phyloP scores from a whole-genome alignment of 2,113 vertebrate genomes.

The Azemiops feae region DNA sequence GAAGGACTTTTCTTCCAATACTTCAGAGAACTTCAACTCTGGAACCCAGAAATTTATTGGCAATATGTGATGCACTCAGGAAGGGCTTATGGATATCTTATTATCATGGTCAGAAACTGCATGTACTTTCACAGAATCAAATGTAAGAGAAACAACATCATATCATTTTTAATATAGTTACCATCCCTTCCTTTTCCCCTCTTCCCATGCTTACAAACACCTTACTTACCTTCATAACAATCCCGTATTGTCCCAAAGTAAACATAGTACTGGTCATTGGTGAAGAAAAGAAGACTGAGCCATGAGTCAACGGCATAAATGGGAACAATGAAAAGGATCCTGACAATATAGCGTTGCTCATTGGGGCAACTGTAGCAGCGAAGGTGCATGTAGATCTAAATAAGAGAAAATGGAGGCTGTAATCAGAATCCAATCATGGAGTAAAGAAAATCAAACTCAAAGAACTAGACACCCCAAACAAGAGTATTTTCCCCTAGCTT shows the following conservation, averaged over 20 bases:
- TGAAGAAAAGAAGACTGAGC: constrained; percentile 98
- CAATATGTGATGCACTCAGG: neutral
- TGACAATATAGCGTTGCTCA: constrained; percentile 92
- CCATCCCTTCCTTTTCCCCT: neutral
- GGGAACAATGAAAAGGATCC: constrained; percentile 96
- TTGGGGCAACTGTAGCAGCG: constrained; percentile 94
- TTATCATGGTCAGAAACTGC: neutral
- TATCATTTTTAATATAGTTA: neutral
- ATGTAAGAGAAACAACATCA: neutral
- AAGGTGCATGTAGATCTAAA: constrained; percentile 96
- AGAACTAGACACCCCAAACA: neutral
- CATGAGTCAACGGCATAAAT: constrained; percentile 97
- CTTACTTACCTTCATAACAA: constrained; percentile 96
- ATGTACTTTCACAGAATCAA: neutral
- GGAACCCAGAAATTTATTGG: neutral
- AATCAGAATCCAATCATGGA: neutral
- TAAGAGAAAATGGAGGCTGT: neutral
- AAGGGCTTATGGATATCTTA: neutral
- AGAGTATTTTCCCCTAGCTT: neutral
- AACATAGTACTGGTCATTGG: constrained; percentile 96
- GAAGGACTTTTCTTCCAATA: neutral
- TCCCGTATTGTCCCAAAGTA: constrained; percentile 94
- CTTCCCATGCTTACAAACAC: neutral
- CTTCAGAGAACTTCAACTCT: neutral
- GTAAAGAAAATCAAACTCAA: neutral